A percentile compares a stretch with the other conserved stretches of the same genome.
Evolutionary conservation across 2,113 vertebrate genomes (phyloP).

Genomic region (Apteryx mantelli): DNA sequence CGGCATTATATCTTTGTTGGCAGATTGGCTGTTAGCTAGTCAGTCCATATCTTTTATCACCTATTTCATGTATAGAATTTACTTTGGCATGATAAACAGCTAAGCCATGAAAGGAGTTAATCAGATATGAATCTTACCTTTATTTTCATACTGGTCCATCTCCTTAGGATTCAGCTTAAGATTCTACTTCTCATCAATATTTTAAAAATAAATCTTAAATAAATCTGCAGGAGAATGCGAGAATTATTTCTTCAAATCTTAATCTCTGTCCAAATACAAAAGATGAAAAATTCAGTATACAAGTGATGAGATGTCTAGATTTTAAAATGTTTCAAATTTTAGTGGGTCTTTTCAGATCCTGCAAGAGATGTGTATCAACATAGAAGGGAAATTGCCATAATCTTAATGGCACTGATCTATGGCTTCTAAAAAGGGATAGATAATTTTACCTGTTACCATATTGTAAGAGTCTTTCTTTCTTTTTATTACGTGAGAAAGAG

Average conservation of each 20-base stretch:
- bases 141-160: neutral
- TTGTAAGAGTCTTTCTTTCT: neutral
- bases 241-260: neutral
- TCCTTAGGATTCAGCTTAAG: neutral
- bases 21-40: neutral
- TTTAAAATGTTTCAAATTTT: neutral
- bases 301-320: neutral
- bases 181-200: neutral
- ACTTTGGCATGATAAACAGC: neutral
- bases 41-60: neutral
- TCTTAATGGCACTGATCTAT: neutral
- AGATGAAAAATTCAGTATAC: neutral
- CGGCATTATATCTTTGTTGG: neutral
- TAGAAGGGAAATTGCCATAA: neutral
- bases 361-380: neutral
- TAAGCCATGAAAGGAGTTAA: neutral
- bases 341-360: neutral
- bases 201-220: neutral
- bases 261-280: neutral
- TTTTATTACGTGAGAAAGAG: neutral
- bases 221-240: neutral
- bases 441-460: neutral
- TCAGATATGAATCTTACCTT: neutral
- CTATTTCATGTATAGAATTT: rapidly evolving
- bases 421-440: neutral